Base-by-base conservation (phyloP, 2,113 vertebrate species). In the Ibidorhyncha struthersii region DNA sequence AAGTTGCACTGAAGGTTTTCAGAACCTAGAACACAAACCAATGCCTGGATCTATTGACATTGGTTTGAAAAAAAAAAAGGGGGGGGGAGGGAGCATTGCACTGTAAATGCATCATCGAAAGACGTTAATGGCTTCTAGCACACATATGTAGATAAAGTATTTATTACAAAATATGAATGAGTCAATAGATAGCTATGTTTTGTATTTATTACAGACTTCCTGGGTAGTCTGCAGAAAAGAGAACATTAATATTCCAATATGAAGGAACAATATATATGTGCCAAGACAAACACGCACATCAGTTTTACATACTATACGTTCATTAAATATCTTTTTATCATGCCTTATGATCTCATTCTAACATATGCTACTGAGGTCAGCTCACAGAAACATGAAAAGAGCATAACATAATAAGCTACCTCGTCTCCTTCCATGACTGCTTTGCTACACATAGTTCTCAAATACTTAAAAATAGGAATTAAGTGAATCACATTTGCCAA, bases 201-300 rank as follows among this genome's bases (percentile, higher is more conserved):
- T 93, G 83, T 95, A 87, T 89, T 91, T 93, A 67, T 96, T 59
- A 72, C 89, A 95, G 81, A 94, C 91, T 97, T 97, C 95, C 94
- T 94, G 92, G 81, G 93, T 41, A 95, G 91, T 87, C 89, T 76
- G n/a, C 49, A 85, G 62, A 94, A 86, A 78, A 81, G 52, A 77
- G 62, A 94, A 80, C 89, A 82, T 87, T 87, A 90, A 89, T 96
- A 85, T 76, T 95, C 73, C 86, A 96, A 82, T 21, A 67, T 12
- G 69, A 86, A 90, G 77, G 89, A 91, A 95, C 67, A 81, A 63
- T 13, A 49, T 2, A 10, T 6, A 62, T 0, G 7, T 77, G 94
- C 97, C 96, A 97, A 97, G 70, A 89, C 45, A 95, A 94, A 96
- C 94, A 94, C 0, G 21, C 62, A 85, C 94, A 74, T 74, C 80